Evolutionary conservation across 2,797 vertebrate species (phyloP), one percentile per base, ranked within the genome.

Genomic region (Anguilla obscura): DNA sequence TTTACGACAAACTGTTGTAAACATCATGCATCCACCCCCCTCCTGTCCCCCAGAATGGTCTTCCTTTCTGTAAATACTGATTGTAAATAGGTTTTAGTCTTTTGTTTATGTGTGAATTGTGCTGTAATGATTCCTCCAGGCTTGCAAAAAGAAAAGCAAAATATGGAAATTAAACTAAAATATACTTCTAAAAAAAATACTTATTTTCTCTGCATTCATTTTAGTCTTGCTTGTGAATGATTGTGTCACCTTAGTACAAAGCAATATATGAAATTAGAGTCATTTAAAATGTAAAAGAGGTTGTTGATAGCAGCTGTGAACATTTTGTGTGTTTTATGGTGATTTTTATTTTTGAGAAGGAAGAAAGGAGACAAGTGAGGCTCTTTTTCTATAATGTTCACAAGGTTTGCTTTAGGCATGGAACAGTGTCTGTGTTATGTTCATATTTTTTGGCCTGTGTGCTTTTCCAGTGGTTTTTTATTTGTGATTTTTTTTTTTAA

Each of bases 41-140:
- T 45, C 86, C 88, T 79, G 30, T 24, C 48, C 84, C 48, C 24
- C 48, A 58, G 52, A 79, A 36, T 84, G 71, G 86, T 92, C 92
- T 79, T 89, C 79, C 91, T 90, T 85, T 76, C 87, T 95, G 94
- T 94, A 95, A 94, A 94, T 94, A 94, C 86, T 30, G 88, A 60
- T 88, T 92, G 92, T 92, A 89, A 3, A 92, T 82, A 66, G 91
- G 90, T 92, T 90, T 92, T 94, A 94, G 93, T 93, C 91, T 60
- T 85, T 84, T 85, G 27, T 84, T 66, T 30, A 36, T 36, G 91
- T 94, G 95, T 95, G 93, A 94, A 92, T 89, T 94, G 95, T 96
- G 94, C 91, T 95, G 94, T 95, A 94, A 91, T 93, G 91, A 93
- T 93, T 92, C 58, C 63, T 69, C 91, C 93, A 92, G 93, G 93